Evolutionary conservation across 1,140 invertebrate genomes (phyloP), one percentile per base, ranked within the genome.

Genomic region (Cotesia glomerata): DNA sequence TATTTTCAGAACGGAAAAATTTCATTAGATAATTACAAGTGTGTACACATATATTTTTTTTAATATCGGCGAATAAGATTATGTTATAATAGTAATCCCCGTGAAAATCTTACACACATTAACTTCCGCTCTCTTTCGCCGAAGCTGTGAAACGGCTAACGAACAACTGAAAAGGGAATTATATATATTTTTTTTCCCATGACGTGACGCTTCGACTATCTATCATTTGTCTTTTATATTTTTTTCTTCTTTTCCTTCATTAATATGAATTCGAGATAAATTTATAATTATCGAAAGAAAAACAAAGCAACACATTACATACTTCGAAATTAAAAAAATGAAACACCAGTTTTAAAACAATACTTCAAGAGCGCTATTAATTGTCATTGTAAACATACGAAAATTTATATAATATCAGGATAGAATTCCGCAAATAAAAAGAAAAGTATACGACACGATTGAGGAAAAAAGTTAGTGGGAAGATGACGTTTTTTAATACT

Each of bases 61-160:
- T 58, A 58, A 11, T 7, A 58, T 14, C n/a, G 26, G n/a, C 14
- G 51, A 67, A 67, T 51, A 13, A 51, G 26, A 34, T 39, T 36
- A 69, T 69, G 54, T 45, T 8, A 56, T 52, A 32, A 64, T 52
- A 56, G 35, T 16, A 72, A 72, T 67, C 36, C 32, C 49, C 65
- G 51, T 73, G 64, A 73, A 73, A 73, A 73, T 73, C 45, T 64
- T 63, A 63, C 58, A 39, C 72, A 39, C 72, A 39, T 73, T 35
- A 45, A 73, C 72, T 73, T 73, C 65, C 72, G 72, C 52, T 73
- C 72, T 18, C 72, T 64, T 73, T 62, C 58, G 32, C 54, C 39
- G 32, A 67, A 26, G 51, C 45, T 52, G 45, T 71, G 59, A 63
- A 63, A 63, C 45, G 34, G 13, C 56, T 16, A 16, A 62, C 32